Evolutionary conservation across 2,888 invertebrate genomes (phyloP).

Genomic region (Callyntrura guangdongensis): DNA sequence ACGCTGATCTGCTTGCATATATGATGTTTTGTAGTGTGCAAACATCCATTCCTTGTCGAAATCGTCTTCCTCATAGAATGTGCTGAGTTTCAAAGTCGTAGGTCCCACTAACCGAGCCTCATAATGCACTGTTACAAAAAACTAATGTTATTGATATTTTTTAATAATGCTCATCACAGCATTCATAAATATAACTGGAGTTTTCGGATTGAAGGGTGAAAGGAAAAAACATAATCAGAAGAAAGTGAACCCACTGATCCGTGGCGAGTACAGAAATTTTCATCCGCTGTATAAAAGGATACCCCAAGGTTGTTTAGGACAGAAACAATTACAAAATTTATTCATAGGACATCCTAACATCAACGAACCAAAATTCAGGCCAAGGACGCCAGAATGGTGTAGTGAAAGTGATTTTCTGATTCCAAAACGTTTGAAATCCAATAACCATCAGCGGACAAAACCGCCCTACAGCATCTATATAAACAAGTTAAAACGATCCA

Average conservation of each 20-base stretch:
- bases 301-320: constrained; percentile 55
- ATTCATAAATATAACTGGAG: neutral
- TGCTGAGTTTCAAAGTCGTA: no score
- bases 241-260: neutral
- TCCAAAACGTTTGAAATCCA: neutral
- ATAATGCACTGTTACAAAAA: no score
- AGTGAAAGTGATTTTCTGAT: neutral
- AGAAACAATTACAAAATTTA: constrained; percentile 44
- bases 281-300: constrained; percentile 15
- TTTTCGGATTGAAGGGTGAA: neutral
- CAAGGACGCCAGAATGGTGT: constrained; percentile 50
- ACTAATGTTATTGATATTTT: neutral
- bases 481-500: constrained; percentile 25
- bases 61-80: no score
- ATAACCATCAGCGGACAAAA: neutral
- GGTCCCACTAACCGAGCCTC: no score
- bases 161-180: neutral
- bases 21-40: no score
- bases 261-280: no score
- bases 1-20: no score
- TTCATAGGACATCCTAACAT: neutral
- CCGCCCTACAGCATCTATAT: constrained; percentile 33
- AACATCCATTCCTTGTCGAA: no score
- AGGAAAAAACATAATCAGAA: neutral
- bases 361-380: neutral